Conservation (phyloP, 2,888 invertebrate genomes). For the Lumbricus terrestris region DNA sequence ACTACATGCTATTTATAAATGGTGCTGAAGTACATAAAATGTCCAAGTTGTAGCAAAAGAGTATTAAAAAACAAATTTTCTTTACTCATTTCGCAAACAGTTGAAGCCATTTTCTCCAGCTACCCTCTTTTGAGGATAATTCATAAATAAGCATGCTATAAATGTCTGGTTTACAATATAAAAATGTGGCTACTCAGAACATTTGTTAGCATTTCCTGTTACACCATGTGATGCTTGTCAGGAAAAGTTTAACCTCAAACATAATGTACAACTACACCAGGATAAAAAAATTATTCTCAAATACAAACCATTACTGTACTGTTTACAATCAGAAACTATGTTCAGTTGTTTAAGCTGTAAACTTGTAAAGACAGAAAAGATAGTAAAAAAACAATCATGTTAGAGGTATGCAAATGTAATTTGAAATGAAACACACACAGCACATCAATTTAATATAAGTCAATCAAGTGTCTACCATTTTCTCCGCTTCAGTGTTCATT, state of each 20-base stretch:
- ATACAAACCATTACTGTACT: slow-evolving; percentile 7
- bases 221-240: background rate
- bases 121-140: too few species aligned
- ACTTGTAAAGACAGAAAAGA: background rate
- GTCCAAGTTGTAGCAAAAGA: too few species aligned
- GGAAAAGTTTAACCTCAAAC: background rate
- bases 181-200: too few species aligned
- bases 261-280: slow-evolving; percentile 5
- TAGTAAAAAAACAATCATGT: background rate
- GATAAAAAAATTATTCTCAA: slow-evolving; percentile 22
- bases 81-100: too few species aligned
- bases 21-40: too few species aligned
- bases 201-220: background rate
- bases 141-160: too few species aligned
- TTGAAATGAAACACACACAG: background rate
- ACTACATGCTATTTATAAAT: too few species aligned
- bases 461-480: slow-evolving; percentile 61
- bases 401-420: background rate
- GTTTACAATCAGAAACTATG: background rate
- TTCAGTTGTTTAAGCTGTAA: background rate
- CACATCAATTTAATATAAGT: background rate
- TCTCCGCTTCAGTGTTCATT: slow-evolving; percentile 88
- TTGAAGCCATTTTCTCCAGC: too few species aligned
- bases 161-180: too few species aligned
- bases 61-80: too few species aligned